Conservation (phyloP, 2,888 invertebrate genomes). For the Macrophya annulata region DNA sequence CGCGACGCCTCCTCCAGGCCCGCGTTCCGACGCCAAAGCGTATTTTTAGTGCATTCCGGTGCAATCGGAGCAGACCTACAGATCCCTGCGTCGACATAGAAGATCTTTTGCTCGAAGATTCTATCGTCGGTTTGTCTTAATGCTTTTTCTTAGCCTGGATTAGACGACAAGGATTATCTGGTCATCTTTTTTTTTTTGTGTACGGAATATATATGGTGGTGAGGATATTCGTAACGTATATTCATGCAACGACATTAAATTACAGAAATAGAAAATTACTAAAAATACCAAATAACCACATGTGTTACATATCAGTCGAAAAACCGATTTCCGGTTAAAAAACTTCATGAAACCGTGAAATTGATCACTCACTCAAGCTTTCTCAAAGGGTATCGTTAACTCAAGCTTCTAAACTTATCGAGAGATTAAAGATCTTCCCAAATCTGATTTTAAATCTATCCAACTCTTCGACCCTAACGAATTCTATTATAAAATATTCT, state of each 20-base stretch:
- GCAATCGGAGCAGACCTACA: conserved; percentile 47
- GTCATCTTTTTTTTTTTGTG: conserved; percentile 18
- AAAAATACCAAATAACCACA: background rate
- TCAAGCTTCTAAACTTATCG: background rate
- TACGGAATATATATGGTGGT: background rate
- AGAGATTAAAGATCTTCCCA: background rate
- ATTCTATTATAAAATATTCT: background rate
- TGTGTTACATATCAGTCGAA: background rate
- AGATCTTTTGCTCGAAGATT: conserved; percentile 53
- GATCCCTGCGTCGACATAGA: conserved; percentile 25
- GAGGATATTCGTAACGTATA: background rate
- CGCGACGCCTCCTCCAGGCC: conserved; percentile 51
- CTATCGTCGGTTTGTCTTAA: conserved; percentile 35
- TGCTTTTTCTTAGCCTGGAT: background rate
- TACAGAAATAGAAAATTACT: background rate
- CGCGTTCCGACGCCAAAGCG: conserved; percentile 54
- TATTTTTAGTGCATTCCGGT: conserved; percentile 56
- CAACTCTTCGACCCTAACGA: background rate
- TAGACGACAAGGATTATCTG: conserved; percentile 7
- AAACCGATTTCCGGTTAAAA: background rate
- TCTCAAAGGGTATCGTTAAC: background rate
- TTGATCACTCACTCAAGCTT: background rate
- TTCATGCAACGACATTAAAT: background rate
- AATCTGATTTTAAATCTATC: background rate
- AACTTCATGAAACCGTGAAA: conserved; percentile 7